Evolutionary conservation across 1,140 invertebrate genomes (phyloP), one percentile per base, ranked within the genome.

Genomic region (Aphidius ervi): DNA sequence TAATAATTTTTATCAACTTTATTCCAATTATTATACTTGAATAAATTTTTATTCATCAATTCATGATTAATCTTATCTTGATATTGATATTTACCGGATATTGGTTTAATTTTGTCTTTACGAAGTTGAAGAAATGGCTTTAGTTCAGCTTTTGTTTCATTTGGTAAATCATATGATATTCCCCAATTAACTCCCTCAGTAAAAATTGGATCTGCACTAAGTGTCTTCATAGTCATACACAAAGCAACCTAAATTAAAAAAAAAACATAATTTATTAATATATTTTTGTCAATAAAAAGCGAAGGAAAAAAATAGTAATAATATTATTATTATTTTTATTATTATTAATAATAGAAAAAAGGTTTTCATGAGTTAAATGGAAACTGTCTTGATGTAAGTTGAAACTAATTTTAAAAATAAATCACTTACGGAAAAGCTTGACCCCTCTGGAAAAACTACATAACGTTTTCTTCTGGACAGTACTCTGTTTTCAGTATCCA

Each of bases 361-460:
- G 23, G 23, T 31, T 31, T 31, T 31, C 4, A 31, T 31, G 23
- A 31, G 23, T 31, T 3, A 31, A 31, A 31, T 31, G 23, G 4
- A 31, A 31, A 31, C 23, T 31, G 23, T 31, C 23, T 31, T 31
- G 23, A 31, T 31, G 23, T 31, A 31, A 31, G 23, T 31, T 31
- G 23, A 31, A 31, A 31, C 23, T 31, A 31, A 31, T 31, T 4
- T 31, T 31, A 31, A 31, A 31, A 31, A 31, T 0, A 50, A 40
- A 57, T 49, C 57, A 82, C 86, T 87, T 64, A 91, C 89, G 79
- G 77, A 90, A 76, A 88, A 86, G 72, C 84, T 86, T 6, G 87
- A 85, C 54, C 89, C 89, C 78, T 90, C 88, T 2, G 89, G 87
- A 76, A 91, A 92, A 62, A 89, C 81, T 49, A 92, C 79, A 79